Evolutionary conservation across 1,140 invertebrate genomes (phyloP), one percentile per base, ranked within the genome.

Genomic region (Eulimnadia texana): DNA sequence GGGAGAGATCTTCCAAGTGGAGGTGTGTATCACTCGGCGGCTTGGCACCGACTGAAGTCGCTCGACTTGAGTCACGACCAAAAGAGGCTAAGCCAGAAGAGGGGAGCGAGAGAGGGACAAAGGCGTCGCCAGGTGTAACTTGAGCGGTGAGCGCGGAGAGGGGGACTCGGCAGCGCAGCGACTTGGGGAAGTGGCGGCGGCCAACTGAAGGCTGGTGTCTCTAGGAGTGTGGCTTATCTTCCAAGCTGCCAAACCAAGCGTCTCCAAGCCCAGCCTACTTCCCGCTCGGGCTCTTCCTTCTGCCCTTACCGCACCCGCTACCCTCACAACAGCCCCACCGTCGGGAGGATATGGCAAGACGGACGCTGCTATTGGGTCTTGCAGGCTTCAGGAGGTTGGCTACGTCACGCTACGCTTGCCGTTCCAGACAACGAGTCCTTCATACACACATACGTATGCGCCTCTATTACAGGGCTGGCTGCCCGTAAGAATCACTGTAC

Each of bases 81-180:
- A 33, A 50, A 42, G 60, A 42, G 56, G 65, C 63, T 60, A 58
- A 50, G 57, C 54, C 60, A 51, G 42, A 61, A 52, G 58, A 57
- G 65, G 29, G 59, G 50, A 53, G 58, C 16, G 29, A 23, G 66
- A 55, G 60, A 52, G 28, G 23, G 50, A 33, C 10, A 55, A 54
- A 20, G 65, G 64, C 57, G 61, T 60, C 62, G 67, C 71, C 70
- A 70, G 67, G 68, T 72, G 72, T 71, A 73, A 72, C 73, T 76
- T 72, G 20, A 57, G 33, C 22, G 55, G 55, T 27, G 22, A 22
- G 53, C 11, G n/a, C 22, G 24, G 53, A 24, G 23, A 24, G 6
- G 20, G 23, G 29, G 9, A 56, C 22, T 11, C 23, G 55, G 28
- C 27, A 57, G 16, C 27, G 55, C 23, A 57, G 55, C 13, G 55